Base-by-base conservation (phyloP, 2,888 invertebrate species). In the Drosophila melanocephala region DNA sequence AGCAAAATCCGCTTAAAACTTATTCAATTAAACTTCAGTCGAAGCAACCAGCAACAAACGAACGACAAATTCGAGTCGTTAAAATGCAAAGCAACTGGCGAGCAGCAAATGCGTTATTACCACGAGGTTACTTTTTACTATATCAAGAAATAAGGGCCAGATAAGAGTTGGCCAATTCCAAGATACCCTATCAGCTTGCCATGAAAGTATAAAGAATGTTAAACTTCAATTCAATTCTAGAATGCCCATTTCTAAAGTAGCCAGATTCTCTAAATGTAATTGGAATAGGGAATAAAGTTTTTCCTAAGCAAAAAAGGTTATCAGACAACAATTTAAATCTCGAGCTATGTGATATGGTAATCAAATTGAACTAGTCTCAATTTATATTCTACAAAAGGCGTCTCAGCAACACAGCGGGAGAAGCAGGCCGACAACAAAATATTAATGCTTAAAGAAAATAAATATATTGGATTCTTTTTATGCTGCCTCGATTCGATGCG, bases 1-100 rank as follows among this genome's bases (percentile, higher is more conserved):
- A 56, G 67, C 58, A 39, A 84, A 87, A 90, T 89, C 87, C 90
- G 90, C 87, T 87, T 87, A 88, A 89, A 87, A 87, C 87, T 87
- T 87, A 87, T 89, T 87, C 86, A 87, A 87, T 87, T 90, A 88
- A 87, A 87, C 81, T 89, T 83, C 61, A 74, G 70, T 72, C 71
- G 32, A 53, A 58, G 75, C 78, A 73, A 77, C 63, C 53, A 66
- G 60, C 68, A 74, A 67, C 74, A 73, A 81, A 70, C 63, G 61
- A 72, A 82, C 80, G 75, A 84, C 83, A 83, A 89, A 86, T 87
- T 82, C 63, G 63, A 80, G 73, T 86, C 85, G 77, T 89, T 82
- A 86, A 87, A 89, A 76, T 84, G 87, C 73, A 87, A 83, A 75
- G 84, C 72, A 83, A 88, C 83, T 80, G 77, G 83, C 81, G 63